phyloP scores from a whole-genome alignment of 2,113 vertebrate genomes.

The Promerops cafer region DNA sequence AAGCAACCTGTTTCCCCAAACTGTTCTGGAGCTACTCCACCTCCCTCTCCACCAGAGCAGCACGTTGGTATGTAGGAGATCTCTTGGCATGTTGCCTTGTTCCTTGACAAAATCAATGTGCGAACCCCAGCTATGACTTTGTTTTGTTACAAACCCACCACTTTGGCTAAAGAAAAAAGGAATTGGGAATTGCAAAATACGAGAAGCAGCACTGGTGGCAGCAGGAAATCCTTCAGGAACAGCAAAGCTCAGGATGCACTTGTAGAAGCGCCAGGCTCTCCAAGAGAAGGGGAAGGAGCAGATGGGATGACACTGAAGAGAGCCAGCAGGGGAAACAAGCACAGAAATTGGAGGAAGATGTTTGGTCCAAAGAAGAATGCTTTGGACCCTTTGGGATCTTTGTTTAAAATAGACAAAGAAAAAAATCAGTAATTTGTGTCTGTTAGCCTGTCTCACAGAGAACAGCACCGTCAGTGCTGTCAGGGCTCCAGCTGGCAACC shows the following conservation, averaged over 20 bases:
- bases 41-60: not conserved
- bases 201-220: not conserved
- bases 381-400: not conserved
- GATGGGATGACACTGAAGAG: not conserved
- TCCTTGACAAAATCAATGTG: not conserved
- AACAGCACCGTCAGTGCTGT: not conserved
- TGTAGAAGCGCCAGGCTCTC: not conserved
- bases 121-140: not conserved
- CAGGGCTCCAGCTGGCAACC: not conserved
- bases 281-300: not conserved
- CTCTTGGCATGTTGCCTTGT: accelerated
- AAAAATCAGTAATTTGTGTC: not conserved
- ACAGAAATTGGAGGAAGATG: not conserved
- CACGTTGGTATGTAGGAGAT: not conserved
- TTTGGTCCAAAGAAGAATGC: not conserved
- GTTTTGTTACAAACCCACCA: not conserved
- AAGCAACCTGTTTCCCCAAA: not conserved
- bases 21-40: not conserved
- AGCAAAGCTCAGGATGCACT: not conserved
- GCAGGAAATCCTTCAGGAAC: not conserved
- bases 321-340: not conserved
- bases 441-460: not conserved
- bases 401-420: not conserved
- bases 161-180: not conserved
- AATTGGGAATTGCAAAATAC: not conserved